These are phyloP conservation scores for Hofmannophila pseudospretella DNA, from an alignment of 2,888 invertebrate genomes.

Conservation along the genomic window DNA sequence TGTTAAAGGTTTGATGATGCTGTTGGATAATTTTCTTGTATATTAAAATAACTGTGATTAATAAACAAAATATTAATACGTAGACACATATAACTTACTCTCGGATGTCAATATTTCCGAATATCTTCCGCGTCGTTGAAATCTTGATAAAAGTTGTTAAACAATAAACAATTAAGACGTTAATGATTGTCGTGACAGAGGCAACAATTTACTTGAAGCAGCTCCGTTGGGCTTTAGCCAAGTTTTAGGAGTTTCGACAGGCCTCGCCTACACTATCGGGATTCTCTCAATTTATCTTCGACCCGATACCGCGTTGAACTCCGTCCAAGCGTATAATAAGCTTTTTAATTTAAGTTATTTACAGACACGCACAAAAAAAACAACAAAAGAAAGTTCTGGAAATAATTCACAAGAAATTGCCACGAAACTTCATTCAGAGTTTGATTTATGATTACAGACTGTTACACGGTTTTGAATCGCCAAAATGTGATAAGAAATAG, in stretches of 20 bases:
- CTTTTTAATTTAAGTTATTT: conserved; percentile 8
- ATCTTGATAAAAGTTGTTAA: background rate
- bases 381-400: background rate
- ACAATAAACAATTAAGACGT: conserved; percentile 5
- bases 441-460: conserved; percentile 11
- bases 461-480: conserved; percentile 12
- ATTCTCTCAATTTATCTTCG: conserved; percentile 10
- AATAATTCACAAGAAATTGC: background rate
- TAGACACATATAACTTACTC: too few species aligned
- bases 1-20: too few species aligned
- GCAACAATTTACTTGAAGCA: conserved; percentile 4
- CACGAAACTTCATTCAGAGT: conserved; percentile 10
- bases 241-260: conserved; percentile 12
- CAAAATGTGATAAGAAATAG: conserved; percentile 17
- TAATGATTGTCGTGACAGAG: conserved; percentile 7
- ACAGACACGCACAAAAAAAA: conserved; percentile 3
- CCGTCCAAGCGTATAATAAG: conserved; percentile 3
- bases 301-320: conserved; percentile 8
- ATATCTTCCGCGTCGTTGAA: too few species aligned
- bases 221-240: conserved; percentile 11
- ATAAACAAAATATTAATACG: too few species aligned
- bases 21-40: too few species aligned
- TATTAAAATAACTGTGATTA: too few species aligned
- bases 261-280: conserved; percentile 12
- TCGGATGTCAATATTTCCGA: too few species aligned